Conservation (phyloP, 1,140 invertebrate species). For the Heliconius melpomene region DNA sequence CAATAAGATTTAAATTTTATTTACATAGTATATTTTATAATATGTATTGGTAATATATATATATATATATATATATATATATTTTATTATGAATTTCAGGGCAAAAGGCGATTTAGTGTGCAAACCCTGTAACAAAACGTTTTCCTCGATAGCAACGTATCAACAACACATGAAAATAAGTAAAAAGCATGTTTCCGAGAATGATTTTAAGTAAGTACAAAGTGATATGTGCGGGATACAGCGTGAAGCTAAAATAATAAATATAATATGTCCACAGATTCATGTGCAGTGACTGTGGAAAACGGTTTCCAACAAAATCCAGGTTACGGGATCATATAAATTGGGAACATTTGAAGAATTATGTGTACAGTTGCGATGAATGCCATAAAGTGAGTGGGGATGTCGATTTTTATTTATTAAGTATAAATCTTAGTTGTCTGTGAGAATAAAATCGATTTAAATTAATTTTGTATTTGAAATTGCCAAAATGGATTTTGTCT, state of each 20-base stretch:
- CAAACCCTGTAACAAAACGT: constrained; percentile 60
- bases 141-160: constrained; percentile 68
- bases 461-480: neutral
- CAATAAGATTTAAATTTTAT: too few relatives aligned
- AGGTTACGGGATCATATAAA: constrained; percentile 62
- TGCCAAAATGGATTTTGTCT: neutral
- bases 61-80: neutral
- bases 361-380: constrained; percentile 48
- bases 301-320: constrained; percentile 60
- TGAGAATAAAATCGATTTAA: neutral
- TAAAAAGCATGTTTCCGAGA: constrained; percentile 64
- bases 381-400: constrained; percentile 55
- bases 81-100: constrained; percentile 41
- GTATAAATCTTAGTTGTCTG: neutral
- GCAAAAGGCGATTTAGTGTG: constrained; percentile 63
- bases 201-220: constrained; percentile 62
- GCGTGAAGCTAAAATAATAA: too few relatives aligned
- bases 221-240: neutral
- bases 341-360: constrained; percentile 71
- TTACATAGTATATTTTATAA: too few relatives aligned
- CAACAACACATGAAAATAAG: constrained; percentile 70
- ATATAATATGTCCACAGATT: constrained; percentile 38
- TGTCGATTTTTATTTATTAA: neutral
- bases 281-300: constrained; percentile 66
- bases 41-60: neutral